A percentile compares a stretch with the other conserved stretches of the same genome.
These are phyloP conservation scores for Setipinna tenuifilis DNA, from an alignment of 2,797 vertebrate genomes.

Conservation along the genomic window DNA sequence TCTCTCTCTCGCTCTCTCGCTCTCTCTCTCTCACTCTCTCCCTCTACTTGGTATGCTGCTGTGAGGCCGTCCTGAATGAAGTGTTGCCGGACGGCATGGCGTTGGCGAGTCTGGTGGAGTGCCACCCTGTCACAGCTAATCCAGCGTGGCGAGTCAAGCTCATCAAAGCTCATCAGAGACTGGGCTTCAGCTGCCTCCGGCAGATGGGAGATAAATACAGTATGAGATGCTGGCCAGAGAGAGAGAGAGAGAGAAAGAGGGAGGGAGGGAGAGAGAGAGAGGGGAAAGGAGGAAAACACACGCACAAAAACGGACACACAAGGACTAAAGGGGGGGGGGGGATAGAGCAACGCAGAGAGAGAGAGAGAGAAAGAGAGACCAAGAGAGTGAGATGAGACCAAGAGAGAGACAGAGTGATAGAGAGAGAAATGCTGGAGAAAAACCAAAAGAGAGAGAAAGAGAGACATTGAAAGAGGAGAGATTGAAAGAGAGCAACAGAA, in stretches of 20 bases:
- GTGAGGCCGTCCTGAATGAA: neutral
- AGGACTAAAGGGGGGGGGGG: neutral
- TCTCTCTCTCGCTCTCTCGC: neutral
- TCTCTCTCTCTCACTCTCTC: neutral
- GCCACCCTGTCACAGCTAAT: neutral
- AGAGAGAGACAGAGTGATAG: neutral
- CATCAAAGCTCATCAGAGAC: slow-evolving; percentile 21
- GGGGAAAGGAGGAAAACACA: neutral
- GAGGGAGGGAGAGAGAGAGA: neutral
- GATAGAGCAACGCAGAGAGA: neutral
- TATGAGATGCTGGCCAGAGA: neutral
- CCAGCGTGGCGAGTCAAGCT: neutral
- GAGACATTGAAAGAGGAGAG: neutral
- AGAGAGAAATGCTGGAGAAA: neutral
- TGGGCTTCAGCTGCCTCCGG: neutral
- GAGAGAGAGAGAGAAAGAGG: neutral
- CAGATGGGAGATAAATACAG: neutral
- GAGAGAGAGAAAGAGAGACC: neutral
- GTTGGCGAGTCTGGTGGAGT: neutral
- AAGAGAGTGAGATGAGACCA: neutral
- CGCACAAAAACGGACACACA: no score
- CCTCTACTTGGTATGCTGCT: neutral
- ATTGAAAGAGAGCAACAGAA: neutral
- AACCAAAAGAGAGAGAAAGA: neutral
- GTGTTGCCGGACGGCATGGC: neutral